Percentiles rank a stretch among this genome's conserved stretches.
phyloP scores from a whole-genome alignment of 1,140 invertebrate species.

The Cotesia glomerata region DNA sequence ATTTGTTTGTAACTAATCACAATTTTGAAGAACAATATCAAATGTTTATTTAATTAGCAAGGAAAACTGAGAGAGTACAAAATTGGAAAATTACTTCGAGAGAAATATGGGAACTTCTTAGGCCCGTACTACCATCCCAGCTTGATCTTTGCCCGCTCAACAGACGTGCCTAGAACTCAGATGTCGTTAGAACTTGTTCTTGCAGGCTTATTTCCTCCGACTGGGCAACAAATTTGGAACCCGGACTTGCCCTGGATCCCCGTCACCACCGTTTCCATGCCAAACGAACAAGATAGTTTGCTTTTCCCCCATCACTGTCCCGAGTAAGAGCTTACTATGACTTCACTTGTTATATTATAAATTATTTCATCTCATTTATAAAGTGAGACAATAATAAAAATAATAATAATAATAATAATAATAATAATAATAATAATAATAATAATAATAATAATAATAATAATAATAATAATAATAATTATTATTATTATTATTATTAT shows the following conservation, averaged over 20 bases:
- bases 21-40: not conserved
- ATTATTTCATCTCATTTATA: not conserved
- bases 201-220: conserved; percentile 73
- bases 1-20: too few relatives aligned
- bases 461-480: not conserved
- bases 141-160: conserved; percentile 63
- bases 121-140: conserved; percentile 65
- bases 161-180: conserved; percentile 69
- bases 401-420: not conserved
- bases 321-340: conserved; percentile 35
- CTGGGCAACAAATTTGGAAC: conserved; percentile 67
- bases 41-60: conserved; percentile 52
- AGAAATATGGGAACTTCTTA: conserved; percentile 65
- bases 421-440: not conserved
- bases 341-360: not conserved
- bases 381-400: not conserved
- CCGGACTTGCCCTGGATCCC: conserved; percentile 72
- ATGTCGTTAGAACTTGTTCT: conserved; percentile 76
- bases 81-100: conserved; percentile 67
- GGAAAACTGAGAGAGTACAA: conserved; percentile 68
- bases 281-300: conserved; percentile 44
- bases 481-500: not conserved
- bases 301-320: conserved; percentile 53
- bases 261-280: conserved; percentile 42
- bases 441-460: not conserved